Base-by-base conservation (phyloP, 2,797 vertebrate species). In the Melanotaenia pygmaea region DNA sequence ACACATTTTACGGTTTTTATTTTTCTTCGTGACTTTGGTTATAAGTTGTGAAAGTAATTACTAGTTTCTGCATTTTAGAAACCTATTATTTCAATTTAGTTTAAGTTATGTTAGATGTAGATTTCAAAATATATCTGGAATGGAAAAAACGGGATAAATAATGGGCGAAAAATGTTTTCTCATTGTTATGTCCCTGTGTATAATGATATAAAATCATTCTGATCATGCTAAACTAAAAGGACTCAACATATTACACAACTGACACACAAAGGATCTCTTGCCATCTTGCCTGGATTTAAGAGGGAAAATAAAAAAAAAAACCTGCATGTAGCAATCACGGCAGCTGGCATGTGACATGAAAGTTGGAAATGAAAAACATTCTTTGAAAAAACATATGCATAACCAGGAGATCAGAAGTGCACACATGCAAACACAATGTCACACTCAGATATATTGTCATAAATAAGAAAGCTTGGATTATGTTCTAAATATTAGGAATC, bases 321-420 rank as follows among this genome's bases (percentile, higher is more conserved):
- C 70, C 71, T 79, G 85, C 88, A 91, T 87, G 89, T 81, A 86
- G 85, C 78, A 91, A 92, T 91, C 83, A 91, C 78, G 43, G 58
- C 80, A 54, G 80, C 75, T 77, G 77, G 81, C 87, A 91, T 91
- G 81, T 82, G 85, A 90, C 86, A 90, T 75, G 68, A 79, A 76
- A 70, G 84, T 72, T 86, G 64, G 76, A 92, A 92, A 94, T 90
- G 74, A 91, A 94, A 94, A 89, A 53, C 85, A 90, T 76, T 80
- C 88, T 89, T 89, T 69, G 78, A 76, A 91, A 76, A 84, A 89
- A 67, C 56, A 81, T 5, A 30, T 30, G 30, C 67, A 82, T 71
- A 72, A 70, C 67, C 84, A 78, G 24, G n/a, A 76, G 68, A 91
- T 37, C 65, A 81, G 77, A 54, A 45, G 72, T n/a, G 12, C 22